Evolutionary conservation across 2,888 invertebrate genomes (phyloP).

Genomic region (Thysanoteuthis rhombus): DNA sequence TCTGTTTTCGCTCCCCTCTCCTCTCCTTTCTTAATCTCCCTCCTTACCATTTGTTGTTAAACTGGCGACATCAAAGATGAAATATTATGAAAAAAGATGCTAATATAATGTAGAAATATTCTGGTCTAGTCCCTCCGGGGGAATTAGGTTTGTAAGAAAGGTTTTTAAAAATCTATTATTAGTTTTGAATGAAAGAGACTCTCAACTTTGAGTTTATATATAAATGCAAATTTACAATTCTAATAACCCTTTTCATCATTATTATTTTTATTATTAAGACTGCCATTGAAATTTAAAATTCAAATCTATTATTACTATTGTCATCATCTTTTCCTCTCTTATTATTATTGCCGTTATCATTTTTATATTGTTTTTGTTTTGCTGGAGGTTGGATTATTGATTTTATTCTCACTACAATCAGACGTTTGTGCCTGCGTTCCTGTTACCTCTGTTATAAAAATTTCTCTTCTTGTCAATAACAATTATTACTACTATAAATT

Average conservation of each 20-base stretch:
- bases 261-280: neutral
- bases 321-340: neutral
- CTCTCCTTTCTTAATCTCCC: neutral
- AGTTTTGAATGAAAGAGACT: neutral
- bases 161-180: constrained; percentile 12
- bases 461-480: neutral
- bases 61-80: neutral
- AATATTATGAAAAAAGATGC: neutral
- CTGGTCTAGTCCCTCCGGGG: neutral
- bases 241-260: neutral
- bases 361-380: neutral
- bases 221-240: neutral
- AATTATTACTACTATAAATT: no score
- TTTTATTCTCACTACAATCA: neutral
- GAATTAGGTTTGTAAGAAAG: neutral
- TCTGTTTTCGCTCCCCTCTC: neutral
- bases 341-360: neutral
- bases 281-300: no score
- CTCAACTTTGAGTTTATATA: neutral
- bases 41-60: neutral
- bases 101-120: neutral
- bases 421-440: neutral
- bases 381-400: neutral
- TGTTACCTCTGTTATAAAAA: neutral
- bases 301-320: neutral